Conservation (phyloP, 2,888 invertebrate species). For the Sesamia inferens region DNA sequence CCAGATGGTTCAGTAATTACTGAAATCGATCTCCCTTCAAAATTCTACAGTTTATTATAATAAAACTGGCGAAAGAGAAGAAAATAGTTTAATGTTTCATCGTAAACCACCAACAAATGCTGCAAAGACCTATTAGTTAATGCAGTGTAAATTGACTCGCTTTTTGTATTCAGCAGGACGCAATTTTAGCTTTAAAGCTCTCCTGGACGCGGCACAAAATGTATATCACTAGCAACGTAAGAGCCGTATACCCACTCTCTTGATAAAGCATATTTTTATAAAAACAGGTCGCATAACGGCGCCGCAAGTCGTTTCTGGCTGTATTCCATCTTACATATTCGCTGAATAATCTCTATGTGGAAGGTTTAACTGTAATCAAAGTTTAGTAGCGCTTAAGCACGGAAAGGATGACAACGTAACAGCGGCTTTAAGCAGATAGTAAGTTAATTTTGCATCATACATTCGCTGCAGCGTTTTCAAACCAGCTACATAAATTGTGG, state of each 20-base stretch:
- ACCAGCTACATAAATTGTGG: conserved; percentile 80
- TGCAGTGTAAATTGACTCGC: conserved; percentile 33
- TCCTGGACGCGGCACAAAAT: conserved; percentile 41
- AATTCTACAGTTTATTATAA: conserved; percentile 11
- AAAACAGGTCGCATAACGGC: conserved; percentile 33
- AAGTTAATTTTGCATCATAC: conserved; percentile 81
- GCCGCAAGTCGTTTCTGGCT: conserved; percentile 42
- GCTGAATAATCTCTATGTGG: conserved; percentile 42
- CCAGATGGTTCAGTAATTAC: conserved; percentile 51
- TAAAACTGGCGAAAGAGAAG: conserved; percentile 16
- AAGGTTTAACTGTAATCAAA: conserved; percentile 58
- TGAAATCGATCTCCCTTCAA: conserved; percentile 32
- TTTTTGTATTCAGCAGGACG: conserved; percentile 21
- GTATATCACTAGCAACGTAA: conserved; percentile 37
- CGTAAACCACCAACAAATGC: conserved; percentile 21
- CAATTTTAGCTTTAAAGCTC: conserved; percentile 29
- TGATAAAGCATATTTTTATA: conserved; percentile 50
- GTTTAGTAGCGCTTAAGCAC: conserved; percentile 60
- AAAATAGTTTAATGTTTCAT: conserved; percentile 10
- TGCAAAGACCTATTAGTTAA: conserved; percentile 34
- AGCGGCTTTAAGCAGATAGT: conserved; percentile 76
- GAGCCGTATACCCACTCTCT: conserved; percentile 40
- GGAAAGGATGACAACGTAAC: conserved; percentile 59
- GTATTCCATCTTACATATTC: conserved; percentile 56
- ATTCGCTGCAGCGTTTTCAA: conserved; percentile 73